These are phyloP conservation scores for Macaca nemestrina DNA, from an alignment of 2,113 vertebrate species.

Conservation along the genomic window DNA sequence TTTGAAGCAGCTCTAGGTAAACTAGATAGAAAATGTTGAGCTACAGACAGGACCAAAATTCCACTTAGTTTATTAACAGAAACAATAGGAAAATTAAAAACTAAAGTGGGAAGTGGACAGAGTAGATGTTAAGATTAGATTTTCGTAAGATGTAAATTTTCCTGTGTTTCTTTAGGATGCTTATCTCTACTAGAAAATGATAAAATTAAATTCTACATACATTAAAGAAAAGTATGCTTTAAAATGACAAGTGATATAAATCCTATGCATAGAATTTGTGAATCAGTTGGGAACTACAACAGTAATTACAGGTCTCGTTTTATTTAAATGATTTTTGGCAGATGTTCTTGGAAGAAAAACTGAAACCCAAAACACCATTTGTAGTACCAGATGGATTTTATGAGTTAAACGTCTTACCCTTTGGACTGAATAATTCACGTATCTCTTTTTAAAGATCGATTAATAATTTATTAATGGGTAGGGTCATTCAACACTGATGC, in stretches of 20 bases:
- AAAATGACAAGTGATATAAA: background rate
- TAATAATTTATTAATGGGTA: background rate
- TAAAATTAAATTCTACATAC: background rate
- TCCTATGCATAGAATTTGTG: background rate
- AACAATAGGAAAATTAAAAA: conserved; percentile 1
- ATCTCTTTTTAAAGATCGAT: background rate
- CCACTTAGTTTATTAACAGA: background rate
- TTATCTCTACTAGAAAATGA: background rate
- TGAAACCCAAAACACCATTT: conserved; percentile 4
- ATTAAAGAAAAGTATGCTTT: background rate
- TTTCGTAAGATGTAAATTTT: background rate
- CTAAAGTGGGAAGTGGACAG: background rate
- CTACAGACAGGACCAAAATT: background rate
- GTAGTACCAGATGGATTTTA: background rate
- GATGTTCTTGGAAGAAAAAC: background rate
- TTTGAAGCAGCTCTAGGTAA: background rate
- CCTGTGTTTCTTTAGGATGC: background rate
- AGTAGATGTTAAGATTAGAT: background rate
- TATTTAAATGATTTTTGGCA: conserved; percentile 38
- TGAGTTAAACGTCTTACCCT: background rate
- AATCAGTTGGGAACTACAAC: background rate
- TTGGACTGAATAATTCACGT: background rate
- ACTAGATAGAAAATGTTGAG: background rate
- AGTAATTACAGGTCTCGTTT: background rate
- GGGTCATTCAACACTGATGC: background rate